Conservation (phyloP, 2,797 vertebrate genomes). For the Mormyrus hasselquistii region DNA sequence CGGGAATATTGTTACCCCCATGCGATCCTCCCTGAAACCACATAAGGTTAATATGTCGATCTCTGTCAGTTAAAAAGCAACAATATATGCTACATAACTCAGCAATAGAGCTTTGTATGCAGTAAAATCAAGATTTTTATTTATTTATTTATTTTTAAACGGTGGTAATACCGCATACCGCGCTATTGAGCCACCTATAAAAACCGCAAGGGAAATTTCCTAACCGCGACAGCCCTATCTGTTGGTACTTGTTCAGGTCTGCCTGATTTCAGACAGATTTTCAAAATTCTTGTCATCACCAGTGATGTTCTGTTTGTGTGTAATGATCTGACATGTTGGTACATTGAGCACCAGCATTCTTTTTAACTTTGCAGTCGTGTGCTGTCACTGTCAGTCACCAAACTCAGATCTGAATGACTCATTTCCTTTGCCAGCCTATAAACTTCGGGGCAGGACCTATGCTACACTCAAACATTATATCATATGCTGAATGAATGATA, state of each 20-base stretch:
- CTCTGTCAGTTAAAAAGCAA: too few species aligned
- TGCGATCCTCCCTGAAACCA: too few species aligned
- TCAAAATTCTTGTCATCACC: background rate
- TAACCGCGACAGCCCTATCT: background rate
- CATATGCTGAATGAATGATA: conserved; percentile 4
- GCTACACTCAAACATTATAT: conserved; percentile 15
- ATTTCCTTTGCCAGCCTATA: conserved; percentile 15
- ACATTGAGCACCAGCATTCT: conserved; percentile 26
- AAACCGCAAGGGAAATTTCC: too few species aligned
- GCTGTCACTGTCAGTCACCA: background rate
- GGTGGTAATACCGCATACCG: too few species aligned
- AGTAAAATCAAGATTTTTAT: too few species aligned
- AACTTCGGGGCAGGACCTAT: background rate
- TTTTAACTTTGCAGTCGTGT: conserved; percentile 27
- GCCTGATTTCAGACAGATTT: background rate
- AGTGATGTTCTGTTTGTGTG: background rate
- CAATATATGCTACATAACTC: too few species aligned
- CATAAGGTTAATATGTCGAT: too few species aligned
- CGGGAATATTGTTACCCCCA: too few species aligned
- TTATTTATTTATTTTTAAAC: too few species aligned
- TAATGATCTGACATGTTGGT: background rate
- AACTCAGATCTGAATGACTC: conserved; percentile 16
- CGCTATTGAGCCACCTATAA: too few species aligned
- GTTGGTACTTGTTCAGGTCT: background rate
- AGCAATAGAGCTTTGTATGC: too few species aligned